Evolutionary conservation across 2,797 vertebrate genomes (phyloP).

Genomic region (Melanotaenia parkinsoni): DNA sequence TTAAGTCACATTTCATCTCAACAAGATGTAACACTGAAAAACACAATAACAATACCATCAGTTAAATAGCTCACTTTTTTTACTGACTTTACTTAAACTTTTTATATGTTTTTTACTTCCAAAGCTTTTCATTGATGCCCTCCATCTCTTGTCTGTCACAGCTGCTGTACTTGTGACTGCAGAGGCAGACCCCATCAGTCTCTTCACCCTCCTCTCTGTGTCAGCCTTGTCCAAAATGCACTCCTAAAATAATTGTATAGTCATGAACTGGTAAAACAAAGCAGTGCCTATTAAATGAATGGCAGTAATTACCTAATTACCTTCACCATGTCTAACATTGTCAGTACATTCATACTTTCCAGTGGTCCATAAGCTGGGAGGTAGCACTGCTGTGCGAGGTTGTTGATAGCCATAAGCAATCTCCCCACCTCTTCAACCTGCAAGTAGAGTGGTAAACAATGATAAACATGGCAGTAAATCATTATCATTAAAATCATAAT

Average conservation of each 20-base stretch:
- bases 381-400: constrained; percentile 82
- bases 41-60: constrained; percentile 23
- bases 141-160: constrained; percentile 55
- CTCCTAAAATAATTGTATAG: constrained; percentile 69
- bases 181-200: constrained; percentile 50
- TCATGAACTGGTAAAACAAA: background rate
- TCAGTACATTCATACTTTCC: constrained; percentile 62
- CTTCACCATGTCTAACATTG: constrained; percentile 85
- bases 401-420: constrained; percentile 75
- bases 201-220: constrained; percentile 68
- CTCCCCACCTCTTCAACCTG: constrained; percentile 78
- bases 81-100: constrained; percentile 72
- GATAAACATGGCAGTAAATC: constrained; percentile 12
- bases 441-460: background rate
- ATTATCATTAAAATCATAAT: background rate
- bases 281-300: background rate
- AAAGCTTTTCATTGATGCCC: constrained; percentile 46
- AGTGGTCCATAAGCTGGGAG: constrained; percentile 67
- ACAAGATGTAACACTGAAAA: background rate
- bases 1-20: background rate
- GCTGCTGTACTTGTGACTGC: constrained; percentile 46
- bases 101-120: constrained; percentile 70
- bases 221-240: constrained; percentile 81
- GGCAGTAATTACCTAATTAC: constrained; percentile 49
- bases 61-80: constrained; percentile 57